Base-by-base conservation (phyloP, 2,113 vertebrate genomes). In the Leucopsar rothschildi region DNA sequence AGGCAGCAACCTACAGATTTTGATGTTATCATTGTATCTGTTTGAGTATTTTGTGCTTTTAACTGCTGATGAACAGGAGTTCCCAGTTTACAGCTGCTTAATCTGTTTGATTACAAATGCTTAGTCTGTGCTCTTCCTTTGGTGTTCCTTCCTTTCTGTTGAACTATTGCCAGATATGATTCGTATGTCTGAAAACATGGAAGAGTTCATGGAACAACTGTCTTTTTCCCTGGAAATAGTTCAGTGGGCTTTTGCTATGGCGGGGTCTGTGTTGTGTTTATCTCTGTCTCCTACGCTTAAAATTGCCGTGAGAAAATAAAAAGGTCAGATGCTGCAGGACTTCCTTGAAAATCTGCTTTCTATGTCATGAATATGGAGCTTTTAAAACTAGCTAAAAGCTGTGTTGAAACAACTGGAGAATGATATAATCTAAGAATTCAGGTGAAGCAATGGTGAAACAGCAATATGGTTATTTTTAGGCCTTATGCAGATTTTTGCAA, bases 161-260 rank as follows among this genome's bases (percentile, higher is more conserved):
- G 86, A 93, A 24, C 40, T 78, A 2, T n/a, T 88, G 88, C 80
- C 90, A 97, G 72, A 68, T 88, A 37, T 3, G 90, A 84, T 37
- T 86, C 0, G 0, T 64, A 20, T 49, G 82, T 60, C 76, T 90
- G 82, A 88, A 94, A 95, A 92, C 80, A 57, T 39, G 92, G 90
- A 90, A 90, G 56, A 69, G 50, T 72, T 90, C 71, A 28, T 84
- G 88, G 88, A 96, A 86, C 37, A 88, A 71, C 59, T 91, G 68
- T 53, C 78, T 86, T 92, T 93, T 90, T 24, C 40, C 76, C 80
- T 88, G 93, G 88, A 90, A 94, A 79, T 60, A 57, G 56, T 92
- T 91, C 60, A 29, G 64, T 81, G 44, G 61, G 56, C 29, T 87
- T 89, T 95, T 94, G 68, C 64, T 85, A 23, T 3, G 18, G 28